phyloP scores from a whole-genome alignment of 23 tunicate species.

The Halocynthia roretzi region DNA sequence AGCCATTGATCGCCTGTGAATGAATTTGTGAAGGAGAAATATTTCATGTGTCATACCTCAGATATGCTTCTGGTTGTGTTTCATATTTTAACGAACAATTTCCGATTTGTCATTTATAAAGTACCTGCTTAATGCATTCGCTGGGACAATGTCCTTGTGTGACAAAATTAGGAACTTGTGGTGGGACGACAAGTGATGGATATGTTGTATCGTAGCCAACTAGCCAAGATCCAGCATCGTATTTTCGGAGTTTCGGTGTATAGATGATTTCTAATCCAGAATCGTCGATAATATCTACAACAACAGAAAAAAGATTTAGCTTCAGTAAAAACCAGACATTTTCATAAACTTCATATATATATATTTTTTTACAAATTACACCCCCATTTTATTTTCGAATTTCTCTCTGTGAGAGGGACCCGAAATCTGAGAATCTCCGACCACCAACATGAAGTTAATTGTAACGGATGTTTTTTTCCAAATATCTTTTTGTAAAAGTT shows the following conservation, averaged over 20 bases:
- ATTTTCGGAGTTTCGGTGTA: constrained; percentile 2
- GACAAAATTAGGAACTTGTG: neutral
- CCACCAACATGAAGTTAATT: too few species aligned
- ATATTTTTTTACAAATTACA: too few species aligned
- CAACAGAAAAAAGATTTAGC: neutral
- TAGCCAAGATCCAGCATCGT: constrained; percentile 15
- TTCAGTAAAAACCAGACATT: too few species aligned
- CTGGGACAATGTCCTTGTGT: constrained; percentile 20
- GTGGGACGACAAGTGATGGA: neutral
- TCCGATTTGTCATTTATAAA: neutral
- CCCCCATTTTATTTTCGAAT: too few species aligned
- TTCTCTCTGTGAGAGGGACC: too few species aligned
- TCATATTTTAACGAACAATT: too few species aligned
- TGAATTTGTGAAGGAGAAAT: neutral
- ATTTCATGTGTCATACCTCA: neutral
- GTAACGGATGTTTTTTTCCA: too few species aligned
- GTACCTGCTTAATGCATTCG: constrained; percentile 13
- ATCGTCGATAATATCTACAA: constrained; percentile 1
- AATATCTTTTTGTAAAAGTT: too few species aligned
- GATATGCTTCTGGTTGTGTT: too few species aligned
- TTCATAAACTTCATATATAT: too few species aligned
- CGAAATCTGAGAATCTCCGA: too few species aligned
- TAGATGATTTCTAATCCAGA: neutral
- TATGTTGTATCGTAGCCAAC: constrained; percentile 4
- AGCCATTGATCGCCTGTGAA: neutral